Evolutionary conservation across 2,113 vertebrate genomes (phyloP).

Genomic region (Tylochromis polylepis): DNA sequence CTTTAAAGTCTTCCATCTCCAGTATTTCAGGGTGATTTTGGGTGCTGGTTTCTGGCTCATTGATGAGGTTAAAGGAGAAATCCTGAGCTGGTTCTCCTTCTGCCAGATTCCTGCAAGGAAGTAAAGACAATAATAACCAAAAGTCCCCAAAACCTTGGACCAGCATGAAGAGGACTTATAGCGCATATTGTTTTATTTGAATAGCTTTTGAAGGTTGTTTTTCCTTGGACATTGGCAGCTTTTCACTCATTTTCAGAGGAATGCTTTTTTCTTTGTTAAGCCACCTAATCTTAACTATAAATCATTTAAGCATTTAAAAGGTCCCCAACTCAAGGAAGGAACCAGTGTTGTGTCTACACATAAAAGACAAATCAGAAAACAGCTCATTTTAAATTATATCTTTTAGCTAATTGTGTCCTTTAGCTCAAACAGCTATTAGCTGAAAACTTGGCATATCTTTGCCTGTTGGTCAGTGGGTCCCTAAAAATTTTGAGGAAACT

Average conservation of each 20-base stretch:
- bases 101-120: slow-evolving; percentile 1
- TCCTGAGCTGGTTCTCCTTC: background rate
- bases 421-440: background rate
- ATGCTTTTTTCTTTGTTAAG: background rate
- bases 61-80: background rate
- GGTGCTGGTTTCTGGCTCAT: background rate
- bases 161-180: background rate
- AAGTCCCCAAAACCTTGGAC: background rate
- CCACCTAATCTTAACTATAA: background rate
- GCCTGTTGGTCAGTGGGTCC: background rate
- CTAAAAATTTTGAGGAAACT: background rate
- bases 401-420: background rate
- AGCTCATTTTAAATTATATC: background rate
- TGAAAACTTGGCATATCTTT: background rate
- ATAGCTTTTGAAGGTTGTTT: background rate
- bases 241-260: background rate
- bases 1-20: background rate
- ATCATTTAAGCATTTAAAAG: background rate
- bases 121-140: background rate
- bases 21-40: background rate
- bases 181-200: background rate
- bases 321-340: background rate
- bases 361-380: background rate
- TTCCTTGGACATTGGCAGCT: background rate
- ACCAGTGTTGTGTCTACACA: background rate